Evolutionary conservation across 2,113 vertebrate species (phyloP), one percentile per base, ranked within the genome.

Genomic region (Lophochroa leadbeateri): DNA sequence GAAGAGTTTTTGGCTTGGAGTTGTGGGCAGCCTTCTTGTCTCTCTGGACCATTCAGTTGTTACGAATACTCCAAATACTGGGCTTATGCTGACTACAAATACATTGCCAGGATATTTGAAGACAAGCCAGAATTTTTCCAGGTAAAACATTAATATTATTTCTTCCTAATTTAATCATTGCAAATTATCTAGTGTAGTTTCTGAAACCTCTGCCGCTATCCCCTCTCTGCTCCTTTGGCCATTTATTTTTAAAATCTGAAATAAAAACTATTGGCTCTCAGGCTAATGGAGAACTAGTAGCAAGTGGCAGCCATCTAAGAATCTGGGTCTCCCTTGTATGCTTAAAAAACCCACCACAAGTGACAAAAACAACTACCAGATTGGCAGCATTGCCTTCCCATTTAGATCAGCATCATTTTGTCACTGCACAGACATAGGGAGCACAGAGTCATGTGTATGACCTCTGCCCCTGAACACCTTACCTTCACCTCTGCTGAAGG

Each of bases 61-160:
- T 99, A 98, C 1, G 94, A 98, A 67, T 78, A 71, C 74, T 98
- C 98, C 35, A 98, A 98, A 65, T 99, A 98, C 81, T 99, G 99
- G 99, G 98, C 99, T 79, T 99, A 99, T 12, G 99, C 99, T 27
- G 99, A 99, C 97, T 99, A 99, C 98, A 99, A 99, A 95, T 99
- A 99, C 94, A 98, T 99, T 46, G 97, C 98, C 58, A 91, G 67
- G 70, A 41, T 99, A 86, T 99, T 99, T 97, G 98, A 98, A 97
- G 98, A 99, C 50, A 98, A 98, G 61, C 97, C 98, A 44, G 96
- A 98, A 79, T 94, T 99, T 96, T 99, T 99, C 96, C 97, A 99
- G 99, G 99, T 99, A 98, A 98, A 88, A 82, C 33, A 89, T 65
- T 88, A 57, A 37, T 31, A 53, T 87, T 95, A n/a, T 50, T 83